phyloP scores from a whole-genome alignment of 2,113 vertebrate species.

The Ctenomys sociabilis region DNA sequence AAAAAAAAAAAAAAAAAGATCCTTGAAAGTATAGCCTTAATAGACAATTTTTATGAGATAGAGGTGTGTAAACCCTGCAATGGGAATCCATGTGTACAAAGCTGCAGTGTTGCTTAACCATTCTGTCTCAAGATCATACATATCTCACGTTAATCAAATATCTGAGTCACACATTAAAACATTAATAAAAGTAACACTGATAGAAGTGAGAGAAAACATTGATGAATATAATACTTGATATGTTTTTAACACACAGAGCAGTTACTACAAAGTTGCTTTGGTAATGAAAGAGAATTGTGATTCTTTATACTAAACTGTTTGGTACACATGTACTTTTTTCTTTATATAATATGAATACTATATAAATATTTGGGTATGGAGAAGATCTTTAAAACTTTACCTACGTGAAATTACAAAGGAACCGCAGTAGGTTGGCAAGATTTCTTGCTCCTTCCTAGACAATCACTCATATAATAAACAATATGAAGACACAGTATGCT shows the following conservation, averaged over 20 bases:
- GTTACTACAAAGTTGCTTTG: neutral
- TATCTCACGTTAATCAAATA: neutral
- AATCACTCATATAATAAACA: neutral
- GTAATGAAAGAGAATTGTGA: neutral
- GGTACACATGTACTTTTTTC: neutral
- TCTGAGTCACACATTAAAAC: neutral
- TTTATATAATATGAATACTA: slow-evolving; percentile 19
- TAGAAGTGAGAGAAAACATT: neutral
- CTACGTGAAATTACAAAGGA: neutral
- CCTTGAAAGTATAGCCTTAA: no score
- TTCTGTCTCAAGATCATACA: neutral
- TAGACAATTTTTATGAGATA: slow-evolving; percentile 28
- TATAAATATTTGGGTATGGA: neutral
- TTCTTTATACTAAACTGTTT: neutral
- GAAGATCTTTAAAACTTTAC: slow-evolving; percentile 21
- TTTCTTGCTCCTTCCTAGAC: slow-evolving; percentile 17
- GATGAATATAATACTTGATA: neutral
- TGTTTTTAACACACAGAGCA: neutral
- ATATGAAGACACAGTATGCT: neutral
- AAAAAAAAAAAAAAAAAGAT: no score
- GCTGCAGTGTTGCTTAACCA: neutral
- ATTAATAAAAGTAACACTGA: neutral
- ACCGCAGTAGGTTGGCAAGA: neutral
- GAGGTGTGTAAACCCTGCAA: neutral
- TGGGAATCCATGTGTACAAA: neutral